Base-by-base conservation (phyloP, 2,113 vertebrate species). In the Rhinopomastus cyanomelas region DNA sequence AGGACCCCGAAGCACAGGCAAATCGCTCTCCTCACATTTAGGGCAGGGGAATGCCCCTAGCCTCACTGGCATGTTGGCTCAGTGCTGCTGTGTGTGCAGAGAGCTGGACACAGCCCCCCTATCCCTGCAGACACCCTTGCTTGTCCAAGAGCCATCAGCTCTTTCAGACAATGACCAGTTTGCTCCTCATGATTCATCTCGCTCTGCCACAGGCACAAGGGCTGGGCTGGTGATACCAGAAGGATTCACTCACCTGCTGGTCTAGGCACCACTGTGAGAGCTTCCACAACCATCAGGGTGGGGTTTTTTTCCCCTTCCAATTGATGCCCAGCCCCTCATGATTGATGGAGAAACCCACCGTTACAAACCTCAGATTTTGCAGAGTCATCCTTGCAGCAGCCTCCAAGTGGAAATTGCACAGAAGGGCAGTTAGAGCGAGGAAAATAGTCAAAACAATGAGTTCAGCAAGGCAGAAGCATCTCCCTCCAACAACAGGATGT, bases 401-500 rank as follows among this genome's bases (percentile, higher is more conserved):
- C 55, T 75, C 51, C 4, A 46, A 61, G 55, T 61, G 22, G 74
- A 56, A 87, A 79, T n/a, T 20, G 71, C 18, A n/a, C 14, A 39
- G 81, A 86, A 34, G 5, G 3, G 61, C 52, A 34, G 27, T 36
- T 27, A 6, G 7, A 23, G 29, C 42, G 3, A 3, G 18, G 9
- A 5, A 8, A 46, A 51, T 59, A 32, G 11, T 7, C 23, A n/a
- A 34, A 17, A 53, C 22, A 26, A 8, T 73, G 8, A 67, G 67
- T 86, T 78, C 77, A 59, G 74, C 1, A 1, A 57, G 69, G 88
- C 88, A 90, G 71, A 90, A 96, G 81, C 6, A 71, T 88, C 59
- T 87, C 78, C 87, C 71, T 92, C 57, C 57, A 95, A 87, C 89
- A 92, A 90, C 87, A 93, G 94, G 94, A 96, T 93, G 91, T 92